Evolutionary conservation across 30 jellyfish, hydroid and myxozoan species (phyloP).

Genomic region (Sanderia malayensis): DNA sequence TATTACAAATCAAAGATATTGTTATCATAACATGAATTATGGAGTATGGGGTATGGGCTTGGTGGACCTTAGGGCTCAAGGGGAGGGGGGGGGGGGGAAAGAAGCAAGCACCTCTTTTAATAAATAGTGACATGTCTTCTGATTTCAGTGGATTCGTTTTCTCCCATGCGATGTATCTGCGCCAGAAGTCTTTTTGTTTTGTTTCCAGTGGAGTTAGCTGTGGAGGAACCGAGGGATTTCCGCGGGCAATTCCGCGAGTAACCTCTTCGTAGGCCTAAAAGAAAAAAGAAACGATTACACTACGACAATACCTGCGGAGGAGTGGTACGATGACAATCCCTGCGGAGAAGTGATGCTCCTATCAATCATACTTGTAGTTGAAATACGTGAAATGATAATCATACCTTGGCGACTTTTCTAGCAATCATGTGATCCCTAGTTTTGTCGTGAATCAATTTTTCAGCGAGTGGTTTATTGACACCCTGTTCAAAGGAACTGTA

Average conservation of each 20-base stretch:
- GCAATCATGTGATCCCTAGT: conserved; percentile 94
- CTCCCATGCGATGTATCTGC: conserved; percentile 94
- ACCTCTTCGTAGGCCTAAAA: conserved; percentile 80
- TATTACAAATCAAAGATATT: too few relatives aligned
- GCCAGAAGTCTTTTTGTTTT: conserved; percentile 85
- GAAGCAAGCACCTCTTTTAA: conserved; percentile 93
- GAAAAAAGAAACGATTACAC: neutral
- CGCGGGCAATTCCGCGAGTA: conserved; percentile 80
- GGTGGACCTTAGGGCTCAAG: too few relatives aligned
- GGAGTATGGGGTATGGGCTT: too few relatives aligned
- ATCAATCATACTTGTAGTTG: too few relatives aligned
- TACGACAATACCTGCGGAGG: neutral
- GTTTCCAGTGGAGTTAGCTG: conserved; percentile 77
- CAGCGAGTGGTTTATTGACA: conserved; percentile 86
- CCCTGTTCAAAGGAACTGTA: conserved; percentile 91
- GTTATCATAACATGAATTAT: too few relatives aligned
- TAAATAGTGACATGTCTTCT: conserved; percentile 77
- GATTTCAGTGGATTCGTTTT: conserved; percentile 85
- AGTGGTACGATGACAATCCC: neutral
- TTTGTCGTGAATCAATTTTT: conserved; percentile 86
- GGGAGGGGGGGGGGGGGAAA: too few relatives aligned
- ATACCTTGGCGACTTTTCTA: conserved; percentile 86
- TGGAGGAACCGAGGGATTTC: conserved; percentile 97
- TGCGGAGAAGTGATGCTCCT: neutral
- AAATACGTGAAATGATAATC: neutral